These are phyloP conservation scores for Dasypus novemcinctus DNA, from an alignment of 2,113 vertebrate species.

Conservation along the genomic window DNA sequence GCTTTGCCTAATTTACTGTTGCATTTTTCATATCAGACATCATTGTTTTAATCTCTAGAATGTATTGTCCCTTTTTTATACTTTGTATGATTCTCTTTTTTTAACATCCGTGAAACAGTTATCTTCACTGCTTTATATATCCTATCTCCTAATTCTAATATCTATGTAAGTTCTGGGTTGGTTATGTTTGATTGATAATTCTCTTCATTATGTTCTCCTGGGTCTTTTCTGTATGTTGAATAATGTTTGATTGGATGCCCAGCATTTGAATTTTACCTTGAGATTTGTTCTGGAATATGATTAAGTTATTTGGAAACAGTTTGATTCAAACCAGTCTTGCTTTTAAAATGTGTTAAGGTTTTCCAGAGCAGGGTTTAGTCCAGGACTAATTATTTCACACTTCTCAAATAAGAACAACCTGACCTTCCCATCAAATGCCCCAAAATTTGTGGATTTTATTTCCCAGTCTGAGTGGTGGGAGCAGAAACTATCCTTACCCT, in stretches of 20 bases:
- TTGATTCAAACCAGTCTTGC: background rate
- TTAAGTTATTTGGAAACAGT: background rate
- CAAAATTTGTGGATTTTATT: background rate
- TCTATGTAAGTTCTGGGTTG: background rate
- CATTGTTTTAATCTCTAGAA: background rate
- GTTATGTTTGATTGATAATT: background rate
- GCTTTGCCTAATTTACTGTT: background rate
- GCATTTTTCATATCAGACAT: background rate
- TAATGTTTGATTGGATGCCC: background rate
- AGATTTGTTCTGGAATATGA: background rate
- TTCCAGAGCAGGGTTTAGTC: background rate
- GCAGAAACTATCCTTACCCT: background rate
- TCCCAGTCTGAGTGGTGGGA: background rate
- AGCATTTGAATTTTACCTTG: background rate
- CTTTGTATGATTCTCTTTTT: background rate
- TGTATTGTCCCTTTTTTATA: background rate
- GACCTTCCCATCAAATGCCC: background rate
- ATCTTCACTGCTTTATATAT: background rate
- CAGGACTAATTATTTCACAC: background rate
- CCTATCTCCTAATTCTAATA: background rate
- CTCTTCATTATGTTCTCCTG: background rate
- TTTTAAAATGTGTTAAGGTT: background rate
- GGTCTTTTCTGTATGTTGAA: background rate
- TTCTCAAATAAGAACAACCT: background rate
- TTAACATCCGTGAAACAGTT: background rate